These are phyloP conservation scores for Pedetes capensis DNA, from an alignment of 2,113 vertebrate species.

Conservation along the genomic window DNA sequence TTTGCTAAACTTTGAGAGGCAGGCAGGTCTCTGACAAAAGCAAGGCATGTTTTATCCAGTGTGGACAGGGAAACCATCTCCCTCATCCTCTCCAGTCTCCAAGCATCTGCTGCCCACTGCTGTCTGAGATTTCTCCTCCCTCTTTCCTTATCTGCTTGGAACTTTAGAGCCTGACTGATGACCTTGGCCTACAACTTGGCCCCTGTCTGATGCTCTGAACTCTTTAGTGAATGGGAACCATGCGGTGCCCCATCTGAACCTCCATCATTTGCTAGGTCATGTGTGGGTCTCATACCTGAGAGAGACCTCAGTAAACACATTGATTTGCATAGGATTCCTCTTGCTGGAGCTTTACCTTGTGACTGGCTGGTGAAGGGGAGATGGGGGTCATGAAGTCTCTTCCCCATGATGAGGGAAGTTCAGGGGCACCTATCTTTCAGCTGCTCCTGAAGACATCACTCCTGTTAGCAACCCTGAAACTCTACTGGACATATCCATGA, in stretches of 20 bases:
- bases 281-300: not conserved
- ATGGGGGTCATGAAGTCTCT: not conserved
- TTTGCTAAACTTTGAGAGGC: not conserved
- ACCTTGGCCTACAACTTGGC: not conserved
- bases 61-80: not conserved
- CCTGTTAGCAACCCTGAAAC: not conserved
- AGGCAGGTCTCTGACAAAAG: not conserved
- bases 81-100: too few relatives aligned
- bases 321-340: not conserved
- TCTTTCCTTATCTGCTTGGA: not conserved
- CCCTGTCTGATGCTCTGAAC: not conserved
- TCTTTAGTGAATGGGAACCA: not conserved
- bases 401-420: not conserved
- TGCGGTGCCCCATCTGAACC: accelerated
- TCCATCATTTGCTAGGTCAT: not conserved
- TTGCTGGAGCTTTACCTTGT: not conserved
- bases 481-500: not conserved
- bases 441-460: not conserved
- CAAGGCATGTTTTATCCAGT: accelerated
- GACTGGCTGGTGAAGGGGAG: not conserved
- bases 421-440: not conserved
- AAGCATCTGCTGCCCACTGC: too few relatives aligned
- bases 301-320: not conserved
- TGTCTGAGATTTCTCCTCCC: accelerated
- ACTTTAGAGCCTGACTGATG: not conserved